phyloP scores from a whole-genome alignment of 2,888 invertebrate species.

The Ophion ventricosus region DNA sequence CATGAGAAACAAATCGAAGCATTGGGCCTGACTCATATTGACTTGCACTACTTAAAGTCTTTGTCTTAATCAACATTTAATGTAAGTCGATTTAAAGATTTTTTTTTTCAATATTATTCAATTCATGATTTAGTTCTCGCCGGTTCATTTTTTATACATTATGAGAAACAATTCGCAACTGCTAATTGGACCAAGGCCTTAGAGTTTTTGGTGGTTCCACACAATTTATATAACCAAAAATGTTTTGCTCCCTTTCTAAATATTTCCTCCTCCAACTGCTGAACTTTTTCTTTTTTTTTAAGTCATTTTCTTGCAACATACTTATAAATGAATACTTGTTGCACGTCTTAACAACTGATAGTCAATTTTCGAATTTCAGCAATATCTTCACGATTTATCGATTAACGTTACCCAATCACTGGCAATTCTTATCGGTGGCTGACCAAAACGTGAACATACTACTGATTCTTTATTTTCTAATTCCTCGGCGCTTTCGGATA shows the following conservation, averaged over 20 bases:
- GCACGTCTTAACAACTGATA: not conserved
- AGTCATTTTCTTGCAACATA: not conserved
- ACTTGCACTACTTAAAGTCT: not conserved
- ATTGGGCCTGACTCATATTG: not conserved
- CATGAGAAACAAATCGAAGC: not conserved
- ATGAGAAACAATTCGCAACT: too few relatives aligned
- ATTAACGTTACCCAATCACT: not conserved
- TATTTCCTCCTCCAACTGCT: too few relatives aligned
- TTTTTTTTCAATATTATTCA: too few relatives aligned
- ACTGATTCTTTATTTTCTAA: constrained; percentile 18
- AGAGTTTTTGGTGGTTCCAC: too few relatives aligned
- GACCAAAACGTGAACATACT: constrained; percentile 9
- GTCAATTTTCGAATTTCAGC: not conserved
- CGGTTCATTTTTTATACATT: too few relatives aligned
- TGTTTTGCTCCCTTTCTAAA: too few relatives aligned
- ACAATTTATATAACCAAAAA: too few relatives aligned
- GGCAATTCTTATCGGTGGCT: not conserved
- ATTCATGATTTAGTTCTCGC: too few relatives aligned
- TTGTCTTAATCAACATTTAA: not conserved
- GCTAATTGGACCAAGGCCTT: too few relatives aligned
- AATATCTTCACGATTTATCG: not conserved
- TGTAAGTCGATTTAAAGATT: too few relatives aligned
- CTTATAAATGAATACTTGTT: not conserved
- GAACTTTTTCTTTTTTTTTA: too few relatives aligned
- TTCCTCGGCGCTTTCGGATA: not conserved